These are phyloP conservation scores for Dinothrombium tinctorium DNA, from an alignment of 1,140 invertebrate genomes.

Conservation along the genomic window DNA sequence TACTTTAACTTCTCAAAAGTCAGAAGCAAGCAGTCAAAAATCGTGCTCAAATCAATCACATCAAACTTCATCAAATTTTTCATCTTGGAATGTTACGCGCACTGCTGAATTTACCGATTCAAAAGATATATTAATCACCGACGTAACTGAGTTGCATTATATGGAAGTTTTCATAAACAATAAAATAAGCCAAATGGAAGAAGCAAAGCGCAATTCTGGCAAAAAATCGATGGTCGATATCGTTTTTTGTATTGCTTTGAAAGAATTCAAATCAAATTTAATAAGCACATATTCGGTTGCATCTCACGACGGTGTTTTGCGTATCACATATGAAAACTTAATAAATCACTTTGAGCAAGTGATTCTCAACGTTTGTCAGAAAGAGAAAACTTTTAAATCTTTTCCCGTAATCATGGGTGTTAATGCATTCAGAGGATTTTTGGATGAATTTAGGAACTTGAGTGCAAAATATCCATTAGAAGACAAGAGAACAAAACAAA, in stretches of 20 bases:
- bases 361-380: slow-evolving; percentile 55
- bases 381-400: slow-evolving; percentile 36
- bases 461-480: slow-evolving; percentile 38
- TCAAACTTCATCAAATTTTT: background rate
- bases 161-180: slow-evolving; percentile 75
- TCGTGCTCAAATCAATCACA: background rate
- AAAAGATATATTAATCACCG: slow-evolving; percentile 65
- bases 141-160: slow-evolving; percentile 49
- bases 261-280: slow-evolving; percentile 70
- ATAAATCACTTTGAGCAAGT: slow-evolving; percentile 54
- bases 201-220: slow-evolving; percentile 25
- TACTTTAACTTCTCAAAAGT: background rate
- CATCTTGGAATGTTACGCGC: slow-evolving; percentile 51
- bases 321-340: slow-evolving; percentile 66
- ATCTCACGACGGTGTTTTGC: slow-evolving; percentile 24
- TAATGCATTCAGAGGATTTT: slow-evolving; percentile 80
- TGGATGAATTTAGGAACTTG: slow-evolving; percentile 76
- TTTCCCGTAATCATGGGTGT: slow-evolving; percentile 80
- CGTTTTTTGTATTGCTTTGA: slow-evolving; percentile 65
- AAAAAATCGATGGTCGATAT: slow-evolving; percentile 58
- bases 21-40: background rate
- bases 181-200: slow-evolving; percentile 58
- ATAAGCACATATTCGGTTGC: slow-evolving; percentile 64
- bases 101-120: slow-evolving; percentile 77
- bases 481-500: slow-evolving; percentile 14